Base-by-base conservation (phyloP, 2,888 invertebrate genomes). In the Chrysolina americana region DNA sequence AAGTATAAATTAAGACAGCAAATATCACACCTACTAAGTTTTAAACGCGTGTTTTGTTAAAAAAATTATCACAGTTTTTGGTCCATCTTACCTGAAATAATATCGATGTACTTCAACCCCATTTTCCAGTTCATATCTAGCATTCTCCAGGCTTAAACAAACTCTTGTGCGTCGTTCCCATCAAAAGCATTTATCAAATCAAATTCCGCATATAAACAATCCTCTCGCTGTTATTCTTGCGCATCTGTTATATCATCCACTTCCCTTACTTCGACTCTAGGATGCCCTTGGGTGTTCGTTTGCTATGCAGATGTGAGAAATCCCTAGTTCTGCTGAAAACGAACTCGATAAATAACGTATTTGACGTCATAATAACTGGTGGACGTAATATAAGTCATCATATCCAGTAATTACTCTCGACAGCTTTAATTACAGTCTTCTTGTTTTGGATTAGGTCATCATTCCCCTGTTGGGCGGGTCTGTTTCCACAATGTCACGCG, bases 371-470 rank as follows among this genome's bases (percentile, higher is more conserved):
- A 71, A 75, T 71, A 65, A 71, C 68, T 64, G 56, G 56, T 69
- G 70, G 68, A 71, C 59, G 68, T 53, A 53, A 41, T 69, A 41
- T 72, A 74, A 74, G 62, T 73, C 70, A 65, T 73, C 76, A 68
- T 71, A 68, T 71, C 64, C 68, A 63, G 64, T 73, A 76, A 76
- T 73, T 76, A 71, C 65, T 28, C 65, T 13, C 71, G 73, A 73
- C 76, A 76, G 68, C 48, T 71, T 71, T 50, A 76, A 76, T 73
- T 75, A 44, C 47, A 56, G 62, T 65, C 62, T 71, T 75, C 75
- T 53, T 69, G 59, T 41, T 56, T 47, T 48, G 62, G 28, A 64
- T 65, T 65, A 23, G 41, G 47, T 68, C 53, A 64, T 19, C 13
- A 62, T 63, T 65, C 23, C 56, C 13, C 19, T 23, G 17, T 21